Conservation (phyloP, 2,797 vertebrate species). For the Echeneis naucrates region DNA sequence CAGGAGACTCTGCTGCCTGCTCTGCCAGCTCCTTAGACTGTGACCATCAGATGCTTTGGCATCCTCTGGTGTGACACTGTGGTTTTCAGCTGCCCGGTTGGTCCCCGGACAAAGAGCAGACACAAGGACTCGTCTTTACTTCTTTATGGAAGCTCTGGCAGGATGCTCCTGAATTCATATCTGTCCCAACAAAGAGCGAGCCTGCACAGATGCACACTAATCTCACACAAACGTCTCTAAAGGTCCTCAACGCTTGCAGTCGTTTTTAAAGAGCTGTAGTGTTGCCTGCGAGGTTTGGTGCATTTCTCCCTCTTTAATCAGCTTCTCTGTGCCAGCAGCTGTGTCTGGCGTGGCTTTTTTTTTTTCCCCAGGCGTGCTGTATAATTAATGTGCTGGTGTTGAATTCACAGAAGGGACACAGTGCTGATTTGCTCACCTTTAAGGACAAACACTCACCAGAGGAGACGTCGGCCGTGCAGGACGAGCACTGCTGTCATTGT, state of each 20-base stretch:
- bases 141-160: not conserved
- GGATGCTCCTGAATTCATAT: not conserved
- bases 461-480: not conserved
- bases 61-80: conserved; percentile 10
- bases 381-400: conserved; percentile 58
- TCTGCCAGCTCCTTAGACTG: conserved; percentile 27
- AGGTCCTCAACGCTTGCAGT: not conserved
- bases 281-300: not conserved
- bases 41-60: conserved; percentile 25
- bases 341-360: conserved; percentile 8
- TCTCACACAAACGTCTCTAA: not conserved
- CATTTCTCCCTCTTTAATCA: conserved; percentile 23
- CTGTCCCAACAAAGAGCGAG: not conserved
- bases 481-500: not conserved
- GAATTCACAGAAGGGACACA: conserved; percentile 44
- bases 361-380: conserved; percentile 38
- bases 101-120: conserved; percentile 18
- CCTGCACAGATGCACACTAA: not conserved
- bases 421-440: conserved; percentile 49
- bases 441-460: conserved; percentile 43
- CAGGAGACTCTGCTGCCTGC: not conserved
- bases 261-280: not conserved
- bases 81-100: conserved; percentile 12
- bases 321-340: conserved; percentile 17
- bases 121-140: conserved; percentile 8